phyloP scores from a whole-genome alignment of 37 sponge, comb jelly and placozoan genomes.

The Tethya wilhelma region DNA sequence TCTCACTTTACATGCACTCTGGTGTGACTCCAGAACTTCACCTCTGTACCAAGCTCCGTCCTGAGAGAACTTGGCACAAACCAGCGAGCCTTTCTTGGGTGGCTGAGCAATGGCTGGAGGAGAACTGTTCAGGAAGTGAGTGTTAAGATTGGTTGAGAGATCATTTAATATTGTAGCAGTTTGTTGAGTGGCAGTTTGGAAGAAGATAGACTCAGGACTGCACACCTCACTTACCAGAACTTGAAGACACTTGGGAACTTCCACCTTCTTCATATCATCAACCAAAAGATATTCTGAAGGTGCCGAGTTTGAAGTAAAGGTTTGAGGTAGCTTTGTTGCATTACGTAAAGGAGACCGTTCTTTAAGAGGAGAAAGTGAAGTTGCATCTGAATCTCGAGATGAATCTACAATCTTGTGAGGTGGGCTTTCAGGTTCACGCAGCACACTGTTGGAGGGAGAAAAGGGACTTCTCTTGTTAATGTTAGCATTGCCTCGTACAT shows the following conservation, averaged over 20 bases:
- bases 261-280: background rate
- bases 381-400: no score
- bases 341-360: background rate
- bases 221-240: constrained; percentile 40
- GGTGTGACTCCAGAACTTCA: constrained; percentile 16
- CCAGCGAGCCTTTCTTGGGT: constrained; percentile 27
- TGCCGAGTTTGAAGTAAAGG: background rate
- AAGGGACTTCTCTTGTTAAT: no score
- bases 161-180: background rate
- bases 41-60: constrained; percentile 70
- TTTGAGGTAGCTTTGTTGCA: background rate
- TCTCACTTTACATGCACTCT: background rate
- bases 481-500: no score
- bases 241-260: background rate
- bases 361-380: background rate
- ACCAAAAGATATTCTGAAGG: background rate
- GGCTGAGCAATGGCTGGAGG: background rate
- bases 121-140: background rate
- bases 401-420: no score
- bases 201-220: constrained; percentile 10
- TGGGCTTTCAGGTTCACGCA: no score
- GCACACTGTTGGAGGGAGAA: no score
- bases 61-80: constrained; percentile 67
- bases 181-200: constrained; percentile 21
- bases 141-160: background rate